Conservation (phyloP, 1,140 invertebrate genomes). For the Diabrotica undecimpunctata region DNA sequence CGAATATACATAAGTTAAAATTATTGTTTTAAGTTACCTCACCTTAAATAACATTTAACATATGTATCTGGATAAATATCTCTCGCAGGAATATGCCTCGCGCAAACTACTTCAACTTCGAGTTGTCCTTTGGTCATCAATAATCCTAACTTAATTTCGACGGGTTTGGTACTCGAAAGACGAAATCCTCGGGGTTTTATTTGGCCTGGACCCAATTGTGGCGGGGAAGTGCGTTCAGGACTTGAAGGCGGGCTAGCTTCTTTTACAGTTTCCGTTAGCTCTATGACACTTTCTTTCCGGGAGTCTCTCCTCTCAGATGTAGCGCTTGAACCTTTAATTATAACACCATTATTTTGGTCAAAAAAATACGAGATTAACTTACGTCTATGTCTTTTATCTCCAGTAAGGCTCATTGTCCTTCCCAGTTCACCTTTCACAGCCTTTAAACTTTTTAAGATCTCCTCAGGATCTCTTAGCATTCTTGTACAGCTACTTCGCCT, state of each 20-base stretch:
- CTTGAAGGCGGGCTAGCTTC: conserved; percentile 51
- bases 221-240: conserved; percentile 46
- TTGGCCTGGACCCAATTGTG: conserved; percentile 69
- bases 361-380: conserved; percentile 47
- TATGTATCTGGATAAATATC: conserved; percentile 75
- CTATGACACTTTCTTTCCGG: conserved; percentile 42
- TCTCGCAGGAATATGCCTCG: conserved; percentile 51
- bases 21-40: neutral
- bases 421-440: conserved; percentile 75
- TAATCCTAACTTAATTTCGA: conserved; percentile 83
- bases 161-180: conserved; percentile 62
- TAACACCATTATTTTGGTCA: no score
- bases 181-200: conserved; percentile 70
- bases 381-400: conserved; percentile 60
- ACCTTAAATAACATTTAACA: conserved; percentile 81
- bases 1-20: no score
- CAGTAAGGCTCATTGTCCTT: conserved; percentile 71
- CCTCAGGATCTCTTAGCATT: conserved; percentile 69
- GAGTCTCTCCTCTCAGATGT: conserved; percentile 31
- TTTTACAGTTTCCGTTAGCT: conserved; percentile 41
- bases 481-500: conserved; percentile 74
- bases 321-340: conserved; percentile 32
- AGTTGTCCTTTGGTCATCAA: conserved; percentile 87
- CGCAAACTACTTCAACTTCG: conserved; percentile 75
- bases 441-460: conserved; percentile 73